phyloP scores from a whole-genome alignment of 2,888 invertebrate genomes.

The Conus canariensis region DNA sequence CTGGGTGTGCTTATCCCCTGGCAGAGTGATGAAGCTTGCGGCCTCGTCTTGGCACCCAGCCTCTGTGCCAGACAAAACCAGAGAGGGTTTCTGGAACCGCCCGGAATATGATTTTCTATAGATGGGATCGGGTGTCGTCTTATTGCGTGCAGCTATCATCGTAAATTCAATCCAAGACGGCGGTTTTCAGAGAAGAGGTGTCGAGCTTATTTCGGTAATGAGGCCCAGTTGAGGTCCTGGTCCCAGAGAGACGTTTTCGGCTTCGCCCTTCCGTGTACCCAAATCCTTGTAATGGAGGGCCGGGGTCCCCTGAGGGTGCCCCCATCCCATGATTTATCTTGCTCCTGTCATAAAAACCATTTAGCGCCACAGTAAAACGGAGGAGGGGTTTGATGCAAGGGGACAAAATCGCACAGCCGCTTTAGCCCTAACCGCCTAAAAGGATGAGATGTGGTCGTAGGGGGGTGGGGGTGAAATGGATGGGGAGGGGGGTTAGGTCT shows the following conservation, averaged over 20 bases:
- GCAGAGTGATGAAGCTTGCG: constrained; percentile 30
- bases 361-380: constrained; percentile 40
- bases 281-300: constrained; percentile 40
- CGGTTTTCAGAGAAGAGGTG: constrained; percentile 26
- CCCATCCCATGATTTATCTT: constrained; percentile 40
- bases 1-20: constrained; percentile 31
- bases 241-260: constrained; percentile 35
- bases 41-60: not conserved
- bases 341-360: constrained; percentile 45
- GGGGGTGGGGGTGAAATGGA: not conserved
- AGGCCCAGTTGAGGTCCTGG: constrained; percentile 2
- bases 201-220: constrained; percentile 40
- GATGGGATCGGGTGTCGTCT: constrained; percentile 32
- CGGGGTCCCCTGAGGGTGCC: not conserved
- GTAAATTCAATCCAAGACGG: constrained; percentile 41
- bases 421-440: constrained; percentile 32
- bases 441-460: constrained; percentile 30
- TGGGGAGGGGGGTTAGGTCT: not conserved
- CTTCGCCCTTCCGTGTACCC: constrained; percentile 40
- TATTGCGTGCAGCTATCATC: constrained; percentile 34
- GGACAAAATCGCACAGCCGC: constrained; percentile 34
- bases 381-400: constrained; percentile 41
- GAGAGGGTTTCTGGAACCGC: not conserved
- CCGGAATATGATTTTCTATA: constrained; percentile 37
- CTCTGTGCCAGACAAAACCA: not conserved